These are phyloP conservation scores for Calosoma granatense DNA, from an alignment of 1,140 invertebrate genomes.

Conservation along the genomic window DNA sequence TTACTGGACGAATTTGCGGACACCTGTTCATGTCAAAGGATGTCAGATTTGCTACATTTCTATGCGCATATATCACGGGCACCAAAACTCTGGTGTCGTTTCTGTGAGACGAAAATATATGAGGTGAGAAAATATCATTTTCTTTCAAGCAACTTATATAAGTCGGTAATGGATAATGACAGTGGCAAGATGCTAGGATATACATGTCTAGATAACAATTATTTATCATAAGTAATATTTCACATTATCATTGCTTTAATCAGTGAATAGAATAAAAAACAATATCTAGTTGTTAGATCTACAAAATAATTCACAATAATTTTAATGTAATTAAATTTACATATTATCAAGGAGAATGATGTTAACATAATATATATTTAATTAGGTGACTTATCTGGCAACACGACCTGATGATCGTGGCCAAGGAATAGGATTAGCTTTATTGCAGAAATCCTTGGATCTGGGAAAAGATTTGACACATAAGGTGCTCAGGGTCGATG, in stretches of 20 bases:
- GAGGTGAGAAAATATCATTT: conserved; percentile 25
- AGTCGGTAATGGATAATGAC: no score
- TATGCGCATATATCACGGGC: conserved; percentile 29
- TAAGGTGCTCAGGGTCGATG: conserved; percentile 34
- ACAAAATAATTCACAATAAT: no score
- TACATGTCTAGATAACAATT: no score
- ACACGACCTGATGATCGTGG: conserved; percentile 29
- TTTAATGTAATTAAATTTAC: no score
- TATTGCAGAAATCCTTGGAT: conserved; percentile 33
- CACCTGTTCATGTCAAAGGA: conserved; percentile 19
- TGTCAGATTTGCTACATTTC: conserved; percentile 33
- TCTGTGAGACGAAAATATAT: conserved; percentile 31
- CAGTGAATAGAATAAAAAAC: no score
- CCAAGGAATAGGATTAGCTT: conserved; percentile 29
- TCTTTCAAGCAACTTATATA: background rate
- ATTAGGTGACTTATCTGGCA: conserved; percentile 30
- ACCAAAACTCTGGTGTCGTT: conserved; percentile 32
- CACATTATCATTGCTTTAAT: no score
- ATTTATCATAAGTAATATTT: no score
- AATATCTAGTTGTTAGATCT: no score
- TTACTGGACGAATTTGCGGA: conserved; percentile 26
- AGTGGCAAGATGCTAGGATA: no score
- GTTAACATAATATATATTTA: no score
- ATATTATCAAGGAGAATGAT: no score
- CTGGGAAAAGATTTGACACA: conserved; percentile 34